Conservation (phyloP, 2,888 invertebrate genomes). For the Ophion ventricosus region DNA sequence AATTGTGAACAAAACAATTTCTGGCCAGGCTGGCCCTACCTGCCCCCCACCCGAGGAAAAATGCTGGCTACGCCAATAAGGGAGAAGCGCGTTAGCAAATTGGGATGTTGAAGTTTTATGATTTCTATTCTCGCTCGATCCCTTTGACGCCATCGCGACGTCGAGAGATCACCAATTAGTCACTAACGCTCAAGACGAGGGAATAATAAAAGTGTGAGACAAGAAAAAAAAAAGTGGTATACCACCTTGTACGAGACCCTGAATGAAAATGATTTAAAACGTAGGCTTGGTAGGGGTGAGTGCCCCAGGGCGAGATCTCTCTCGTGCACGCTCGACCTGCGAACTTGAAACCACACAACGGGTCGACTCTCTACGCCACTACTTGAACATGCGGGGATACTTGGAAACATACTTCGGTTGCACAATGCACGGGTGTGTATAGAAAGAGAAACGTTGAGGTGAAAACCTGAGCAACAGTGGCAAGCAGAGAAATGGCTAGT, state of each 20-base stretch:
- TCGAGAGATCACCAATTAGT: slow-evolving; percentile 13
- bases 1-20: too few species aligned
- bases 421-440: slow-evolving; percentile 26
- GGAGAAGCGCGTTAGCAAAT: background rate
- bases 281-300: slow-evolving; percentile 23
- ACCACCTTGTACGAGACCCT: slow-evolving; percentile 15
- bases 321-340: slow-evolving; percentile 54
- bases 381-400: background rate
- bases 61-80: too few species aligned
- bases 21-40: too few species aligned
- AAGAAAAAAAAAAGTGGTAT: slow-evolving; percentile 9
- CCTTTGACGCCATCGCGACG: background rate
- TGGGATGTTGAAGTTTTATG: slow-evolving; percentile 23
- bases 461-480: slow-evolving; percentile 33
- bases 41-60: too few species aligned
- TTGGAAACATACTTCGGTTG: slow-evolving; percentile 28
- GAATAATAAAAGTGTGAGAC: slow-evolving; percentile 43
- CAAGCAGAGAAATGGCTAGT: slow-evolving; percentile 75
- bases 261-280: slow-evolving; percentile 57
- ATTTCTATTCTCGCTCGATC: background rate
- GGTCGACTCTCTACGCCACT: slow-evolving; percentile 16
- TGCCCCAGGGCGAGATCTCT: slow-evolving; percentile 26
- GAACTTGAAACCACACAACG: slow-evolving; percentile 55
- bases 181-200: slow-evolving; percentile 38
- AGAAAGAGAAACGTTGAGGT: slow-evolving; percentile 41